These are phyloP conservation scores for Stichodactyla mertensii DNA, from an alignment of 64 coral and sea anemone genomes.

Conservation along the genomic window DNA sequence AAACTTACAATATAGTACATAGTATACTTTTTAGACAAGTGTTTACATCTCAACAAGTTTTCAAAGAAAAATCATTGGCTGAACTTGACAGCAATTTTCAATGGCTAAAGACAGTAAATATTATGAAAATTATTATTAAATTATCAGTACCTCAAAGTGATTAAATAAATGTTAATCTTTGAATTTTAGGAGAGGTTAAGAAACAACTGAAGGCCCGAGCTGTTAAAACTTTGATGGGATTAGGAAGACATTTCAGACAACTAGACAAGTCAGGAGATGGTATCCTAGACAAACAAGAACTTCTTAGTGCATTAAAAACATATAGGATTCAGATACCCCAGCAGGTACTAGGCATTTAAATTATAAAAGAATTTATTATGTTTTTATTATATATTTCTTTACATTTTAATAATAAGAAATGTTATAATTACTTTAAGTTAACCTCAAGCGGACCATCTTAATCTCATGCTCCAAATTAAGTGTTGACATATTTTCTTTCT, in stretches of 20 bases:
- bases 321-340: constrained; percentile 74
- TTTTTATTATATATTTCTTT: too few relatives aligned
- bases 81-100: too few relatives aligned
- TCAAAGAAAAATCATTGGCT: too few relatives aligned
- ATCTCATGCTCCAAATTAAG: too few relatives aligned
- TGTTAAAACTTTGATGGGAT: constrained; percentile 83
- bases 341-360: constrained; percentile 40
- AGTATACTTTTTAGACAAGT: too few relatives aligned
- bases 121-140: too few relatives aligned
- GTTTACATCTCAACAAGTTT: too few relatives aligned
- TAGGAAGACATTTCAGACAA: constrained; percentile 81
- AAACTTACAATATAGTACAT: too few relatives aligned
- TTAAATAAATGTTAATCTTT: not conserved
- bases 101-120: too few relatives aligned
- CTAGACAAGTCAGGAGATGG: constrained; percentile 82
- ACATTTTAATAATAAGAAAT: too few relatives aligned
- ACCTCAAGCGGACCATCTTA: too few relatives aligned
- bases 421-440: too few relatives aligned
- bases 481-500: not conserved
- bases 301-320: constrained; percentile 47
- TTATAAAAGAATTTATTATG: not conserved
- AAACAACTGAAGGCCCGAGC: constrained; percentile 75
- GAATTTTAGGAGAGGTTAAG: constrained; percentile 40
- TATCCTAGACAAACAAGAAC: constrained; percentile 62
- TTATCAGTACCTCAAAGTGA: not conserved